Evolutionary conservation across 2,888 invertebrate genomes (phyloP).

Genomic region (Phragmatobia fuliginosa): DNA sequence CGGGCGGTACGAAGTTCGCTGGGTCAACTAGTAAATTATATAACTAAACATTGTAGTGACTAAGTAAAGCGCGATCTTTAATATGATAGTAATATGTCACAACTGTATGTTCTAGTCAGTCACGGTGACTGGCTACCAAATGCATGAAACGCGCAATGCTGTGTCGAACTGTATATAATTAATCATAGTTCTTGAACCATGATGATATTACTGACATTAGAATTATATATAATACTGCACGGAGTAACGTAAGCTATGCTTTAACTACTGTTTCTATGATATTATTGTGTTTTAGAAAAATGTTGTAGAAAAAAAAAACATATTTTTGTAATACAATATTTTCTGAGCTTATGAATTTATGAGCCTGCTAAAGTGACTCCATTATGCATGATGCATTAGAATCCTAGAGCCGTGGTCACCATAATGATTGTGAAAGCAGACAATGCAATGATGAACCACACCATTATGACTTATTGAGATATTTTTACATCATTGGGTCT

Average conservation of each 20-base stretch:
- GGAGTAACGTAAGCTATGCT: neutral
- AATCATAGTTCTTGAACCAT: conserved; percentile 6
- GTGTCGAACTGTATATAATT: neutral
- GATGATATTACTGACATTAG: neutral
- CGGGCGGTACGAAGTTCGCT: too few species aligned
- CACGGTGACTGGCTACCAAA: conserved; percentile 18
- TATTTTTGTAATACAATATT: too few species aligned
- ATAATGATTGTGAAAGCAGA: too few species aligned
- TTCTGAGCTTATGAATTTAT: too few species aligned
- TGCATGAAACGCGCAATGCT: conserved; percentile 19
- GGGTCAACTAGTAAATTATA: too few species aligned
- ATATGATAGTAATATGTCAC: neutral
- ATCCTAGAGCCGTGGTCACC: too few species aligned
- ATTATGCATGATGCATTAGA: too few species aligned
- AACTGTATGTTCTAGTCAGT: conserved; percentile 1
- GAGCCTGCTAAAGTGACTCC: too few species aligned
- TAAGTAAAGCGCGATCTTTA: neutral
- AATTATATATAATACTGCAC: neutral
- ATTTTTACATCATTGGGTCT: too few species aligned
- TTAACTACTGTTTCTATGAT: neutral
- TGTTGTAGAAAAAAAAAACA: too few species aligned
- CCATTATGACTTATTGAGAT: too few species aligned
- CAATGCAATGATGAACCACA: too few species aligned
- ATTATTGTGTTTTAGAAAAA: neutral
- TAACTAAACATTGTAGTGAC: neutral